These are phyloP conservation scores for Monochamus saltuarius DNA, from an alignment of 1,140 invertebrate genomes.

Conservation along the genomic window DNA sequence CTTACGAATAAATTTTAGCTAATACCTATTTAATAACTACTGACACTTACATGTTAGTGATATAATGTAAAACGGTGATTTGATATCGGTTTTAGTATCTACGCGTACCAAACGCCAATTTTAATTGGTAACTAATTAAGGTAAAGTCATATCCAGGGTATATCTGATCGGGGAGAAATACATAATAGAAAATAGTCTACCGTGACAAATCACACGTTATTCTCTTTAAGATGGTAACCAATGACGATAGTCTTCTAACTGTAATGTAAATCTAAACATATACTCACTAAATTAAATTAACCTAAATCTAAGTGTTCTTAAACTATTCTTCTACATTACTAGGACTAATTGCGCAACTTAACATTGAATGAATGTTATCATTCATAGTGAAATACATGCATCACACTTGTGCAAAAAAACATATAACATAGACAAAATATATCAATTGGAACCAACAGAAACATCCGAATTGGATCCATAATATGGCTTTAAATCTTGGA, in stretches of 20 bases:
- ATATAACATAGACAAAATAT: too few relatives aligned
- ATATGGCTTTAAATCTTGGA: conserved; percentile 26
- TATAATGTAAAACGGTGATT: not conserved
- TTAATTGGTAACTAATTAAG: too few relatives aligned
- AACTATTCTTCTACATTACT: not conserved
- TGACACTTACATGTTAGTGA: not conserved
- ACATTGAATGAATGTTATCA: not conserved
- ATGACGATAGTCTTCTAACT: not conserved
- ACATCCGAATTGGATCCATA: conserved; percentile 13
- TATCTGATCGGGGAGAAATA: too few relatives aligned
- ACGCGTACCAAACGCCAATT: conserved; percentile 3
- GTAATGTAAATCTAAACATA: not conserved
- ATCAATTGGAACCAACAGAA: conserved; percentile 6
- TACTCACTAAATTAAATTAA: not conserved
- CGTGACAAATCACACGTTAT: too few relatives aligned
- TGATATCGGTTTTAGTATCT: conserved; percentile 3
- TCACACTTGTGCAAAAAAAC: not conserved
- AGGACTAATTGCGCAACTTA: not conserved
- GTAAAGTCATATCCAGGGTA: too few relatives aligned
- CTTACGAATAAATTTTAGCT: too few relatives aligned
- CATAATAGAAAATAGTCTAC: too few relatives aligned
- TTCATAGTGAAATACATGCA: not conserved
- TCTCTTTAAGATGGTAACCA: too few relatives aligned
- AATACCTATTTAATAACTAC: too few relatives aligned
- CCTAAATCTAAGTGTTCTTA: not conserved